Percentiles rank a stretch among this genome's conserved stretches.
phyloP scores from a whole-genome alignment of 2,113 vertebrate genomes.

The Varanus salvator region DNA sequence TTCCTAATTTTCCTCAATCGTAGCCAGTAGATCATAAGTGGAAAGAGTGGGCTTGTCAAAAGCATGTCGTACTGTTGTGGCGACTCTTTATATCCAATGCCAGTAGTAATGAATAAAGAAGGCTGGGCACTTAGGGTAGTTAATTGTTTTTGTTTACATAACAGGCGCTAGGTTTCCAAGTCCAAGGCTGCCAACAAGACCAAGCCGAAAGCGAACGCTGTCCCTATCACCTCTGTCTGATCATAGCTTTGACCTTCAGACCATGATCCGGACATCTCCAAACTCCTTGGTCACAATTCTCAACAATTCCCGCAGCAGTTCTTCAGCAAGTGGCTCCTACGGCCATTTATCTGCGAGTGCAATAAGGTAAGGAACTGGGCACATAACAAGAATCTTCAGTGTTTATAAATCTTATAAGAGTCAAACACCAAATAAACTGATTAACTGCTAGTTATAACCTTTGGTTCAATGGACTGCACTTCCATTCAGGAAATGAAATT shows the following conservation, averaged over 20 bases:
- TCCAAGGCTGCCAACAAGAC: conserved; percentile 88
- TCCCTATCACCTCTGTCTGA: conserved; percentile 95
- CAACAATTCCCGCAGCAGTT: conserved; percentile 98
- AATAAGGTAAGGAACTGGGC: conserved; percentile 86
- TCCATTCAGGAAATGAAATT: background rate
- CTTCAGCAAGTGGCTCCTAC: conserved; percentile 96
- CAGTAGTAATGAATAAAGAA: conserved; percentile 47
- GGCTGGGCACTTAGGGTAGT: conserved; percentile 29
- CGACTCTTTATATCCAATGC: conserved; percentile 46
- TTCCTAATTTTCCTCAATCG: conserved; percentile 84
- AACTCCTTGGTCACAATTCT: conserved; percentile 97
- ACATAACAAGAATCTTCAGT: conserved; percentile 21
- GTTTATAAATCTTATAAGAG: background rate
- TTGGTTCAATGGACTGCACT: background rate
- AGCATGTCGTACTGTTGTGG: conserved; percentile 50
- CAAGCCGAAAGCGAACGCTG: conserved; percentile 92
- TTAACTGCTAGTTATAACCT: background rate
- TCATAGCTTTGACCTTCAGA: conserved; percentile 98
- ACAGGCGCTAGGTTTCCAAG: conserved; percentile 91
- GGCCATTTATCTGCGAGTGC: conserved; percentile 96
- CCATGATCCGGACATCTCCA: conserved; percentile 96
- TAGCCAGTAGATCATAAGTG: conserved; percentile 80
- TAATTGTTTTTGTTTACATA: conserved; percentile 74
- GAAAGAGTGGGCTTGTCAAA: conserved; percentile 72
- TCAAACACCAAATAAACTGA: background rate